Evolutionary conservation across 2,113 vertebrate genomes (phyloP).

Genomic region (Epinephelus fuscoguttatus): DNA sequence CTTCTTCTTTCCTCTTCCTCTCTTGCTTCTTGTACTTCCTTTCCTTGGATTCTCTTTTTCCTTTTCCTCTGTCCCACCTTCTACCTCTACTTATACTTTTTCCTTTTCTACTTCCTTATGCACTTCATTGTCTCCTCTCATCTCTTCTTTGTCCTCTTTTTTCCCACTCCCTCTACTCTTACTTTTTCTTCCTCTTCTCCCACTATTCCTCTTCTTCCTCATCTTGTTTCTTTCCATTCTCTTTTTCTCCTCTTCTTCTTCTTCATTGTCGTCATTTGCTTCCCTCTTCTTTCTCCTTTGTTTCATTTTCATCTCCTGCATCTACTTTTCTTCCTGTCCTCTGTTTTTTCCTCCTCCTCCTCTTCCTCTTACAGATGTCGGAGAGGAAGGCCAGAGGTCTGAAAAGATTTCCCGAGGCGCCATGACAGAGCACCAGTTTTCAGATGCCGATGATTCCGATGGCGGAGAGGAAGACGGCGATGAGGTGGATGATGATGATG

Average conservation of each 20-base stretch:
- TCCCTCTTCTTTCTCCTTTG: neutral
- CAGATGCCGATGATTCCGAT: slow-evolving; percentile 95
- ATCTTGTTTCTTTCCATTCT: too few relatives aligned
- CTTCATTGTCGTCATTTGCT: too few relatives aligned
- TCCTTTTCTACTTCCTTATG: neutral
- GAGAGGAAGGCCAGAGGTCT: slow-evolving; percentile 90
- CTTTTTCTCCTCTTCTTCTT: neutral
- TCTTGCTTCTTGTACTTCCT: neutral
- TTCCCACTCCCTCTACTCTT: neutral
- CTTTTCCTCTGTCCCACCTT: too few relatives aligned
- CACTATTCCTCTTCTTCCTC: neutral
- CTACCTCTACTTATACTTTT: neutral
- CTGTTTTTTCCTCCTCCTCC: neutral
- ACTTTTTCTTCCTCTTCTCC: too few relatives aligned
- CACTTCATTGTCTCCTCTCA: neutral
- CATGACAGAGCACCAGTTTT: slow-evolving; percentile 95
- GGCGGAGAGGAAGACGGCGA: slow-evolving; percentile 92
- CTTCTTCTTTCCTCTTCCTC: too few relatives aligned
- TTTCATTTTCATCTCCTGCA: neutral
- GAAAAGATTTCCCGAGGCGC: slow-evolving; percentile 86
- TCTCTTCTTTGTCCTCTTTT: neutral
- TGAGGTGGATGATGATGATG: slow-evolving; percentile 94
- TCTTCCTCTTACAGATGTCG: slow-evolving; percentile 58
- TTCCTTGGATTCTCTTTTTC: neutral
- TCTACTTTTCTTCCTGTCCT: neutral